These are phyloP conservation scores for Lydus trimaculatus DNA, from an alignment of 2,888 invertebrate genomes.

Conservation along the genomic window DNA sequence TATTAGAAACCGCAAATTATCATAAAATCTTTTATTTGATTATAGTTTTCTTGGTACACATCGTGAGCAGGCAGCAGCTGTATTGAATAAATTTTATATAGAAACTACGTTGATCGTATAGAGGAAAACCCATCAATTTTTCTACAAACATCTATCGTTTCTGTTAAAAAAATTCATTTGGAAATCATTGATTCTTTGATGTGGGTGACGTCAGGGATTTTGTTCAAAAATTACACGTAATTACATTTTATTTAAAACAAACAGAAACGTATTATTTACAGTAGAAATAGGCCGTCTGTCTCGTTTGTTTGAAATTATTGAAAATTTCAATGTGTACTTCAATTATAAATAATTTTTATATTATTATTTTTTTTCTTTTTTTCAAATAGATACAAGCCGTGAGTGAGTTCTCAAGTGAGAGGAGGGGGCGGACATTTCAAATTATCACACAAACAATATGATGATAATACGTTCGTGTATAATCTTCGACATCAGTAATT, in stretches of 20 bases:
- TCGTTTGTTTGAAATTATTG: neutral
- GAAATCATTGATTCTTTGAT: neutral
- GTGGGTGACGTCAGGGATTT: neutral
- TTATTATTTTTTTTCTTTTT: neutral
- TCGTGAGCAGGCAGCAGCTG: too few species aligned
- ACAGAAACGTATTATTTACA: neutral
- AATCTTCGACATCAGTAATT: neutral
- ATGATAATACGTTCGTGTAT: neutral
- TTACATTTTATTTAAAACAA: neutral
- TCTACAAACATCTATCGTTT: neutral
- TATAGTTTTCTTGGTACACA: too few species aligned
- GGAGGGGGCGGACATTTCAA: neutral
- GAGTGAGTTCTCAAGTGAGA: neutral
- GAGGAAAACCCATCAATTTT: neutral
- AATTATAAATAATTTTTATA: neutral
- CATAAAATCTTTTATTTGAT: too few species aligned
- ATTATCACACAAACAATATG: conserved; percentile 4
- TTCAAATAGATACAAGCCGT: neutral
- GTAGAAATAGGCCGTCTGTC: neutral
- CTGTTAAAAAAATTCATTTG: neutral
- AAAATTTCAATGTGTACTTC: neutral
- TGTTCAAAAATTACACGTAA: neutral
- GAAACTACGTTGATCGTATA: neutral
- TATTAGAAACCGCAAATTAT: neutral
- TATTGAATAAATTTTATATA: too few species aligned